Evolutionary conservation across 2,797 vertebrate genomes (phyloP), one percentile per base, ranked within the genome.

Genomic region (Enteromius argenteus): DNA sequence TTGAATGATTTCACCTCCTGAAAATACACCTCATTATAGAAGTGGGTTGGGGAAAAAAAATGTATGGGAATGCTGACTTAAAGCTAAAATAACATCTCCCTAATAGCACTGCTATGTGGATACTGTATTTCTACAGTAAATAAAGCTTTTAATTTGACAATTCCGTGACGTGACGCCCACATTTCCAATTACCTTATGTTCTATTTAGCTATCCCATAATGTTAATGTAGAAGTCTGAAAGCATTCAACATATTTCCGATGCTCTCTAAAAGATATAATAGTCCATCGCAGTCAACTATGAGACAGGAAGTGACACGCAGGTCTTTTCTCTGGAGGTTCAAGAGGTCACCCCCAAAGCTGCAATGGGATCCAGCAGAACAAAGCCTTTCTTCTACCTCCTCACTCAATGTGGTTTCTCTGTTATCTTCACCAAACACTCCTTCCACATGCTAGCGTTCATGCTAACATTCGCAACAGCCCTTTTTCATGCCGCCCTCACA

Each of bases 251-350:
- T 90, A 92, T 93, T 91, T 89, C 89, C 46, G 89, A 93, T 93
- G 88, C 30, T 87, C 90, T 8, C 91, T 92, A 89, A 80, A 89
- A 90, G 90, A 92, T 93, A 95, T 92, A 93, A 94, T 90, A 90
- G 91, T 84, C 88, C 86, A 88, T 92, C 92, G 92, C 91, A 95
- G 86, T 92, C 88, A 42, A 89, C 91, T 91, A 83, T 5, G 67
- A 53, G 87, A 78, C 92, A 94, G 95, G 93, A 95, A 94, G 94
- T 93, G 91, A 93, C 91, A 92, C 73, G 7, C 89, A 93, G 92
- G 93, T 93, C 89, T 90, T 74, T 87, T 91, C 92, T 94, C 92
- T 93, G 78, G 85, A 85, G 79, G 64, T 86, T 83, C 69, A 79
- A 81, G 86, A 66, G 88, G 92, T 92, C 92, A 91, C 91, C 91